Evolutionary conservation across 2,797 vertebrate genomes (phyloP).

Genomic region (Apogon hyalosoma): DNA sequence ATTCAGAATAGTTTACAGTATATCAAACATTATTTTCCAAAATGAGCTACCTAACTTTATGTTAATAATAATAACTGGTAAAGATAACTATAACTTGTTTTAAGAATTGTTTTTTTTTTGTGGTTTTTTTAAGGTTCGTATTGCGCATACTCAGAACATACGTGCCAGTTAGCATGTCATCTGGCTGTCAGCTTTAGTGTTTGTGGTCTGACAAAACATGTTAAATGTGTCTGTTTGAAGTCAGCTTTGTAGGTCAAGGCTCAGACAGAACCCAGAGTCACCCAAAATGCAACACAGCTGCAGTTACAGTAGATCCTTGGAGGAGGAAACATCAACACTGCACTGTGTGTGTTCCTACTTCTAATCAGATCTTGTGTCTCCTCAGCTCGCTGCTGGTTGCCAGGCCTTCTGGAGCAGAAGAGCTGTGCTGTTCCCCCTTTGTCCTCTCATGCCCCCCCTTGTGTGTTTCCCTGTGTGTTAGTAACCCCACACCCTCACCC

Average conservation of each 20-base stretch:
- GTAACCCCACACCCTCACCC: constrained; percentile 76
- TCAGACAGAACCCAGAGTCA: no score
- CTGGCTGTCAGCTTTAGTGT: not conserved
- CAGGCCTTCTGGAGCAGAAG: constrained; percentile 74
- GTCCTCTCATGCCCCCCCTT: constrained; percentile 80
- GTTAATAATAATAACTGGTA: no score
- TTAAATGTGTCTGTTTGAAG: not conserved
- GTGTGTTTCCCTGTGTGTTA: constrained; percentile 73
- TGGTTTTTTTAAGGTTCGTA: not conserved
- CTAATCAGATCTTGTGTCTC: not conserved
- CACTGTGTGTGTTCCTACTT: not conserved
- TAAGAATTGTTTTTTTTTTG: no score
- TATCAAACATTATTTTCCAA: no score
- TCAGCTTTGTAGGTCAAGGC: not conserved
- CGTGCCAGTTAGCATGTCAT: not conserved
- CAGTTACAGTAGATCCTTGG: not conserved
- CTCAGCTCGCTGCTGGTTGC: constrained; percentile 67
- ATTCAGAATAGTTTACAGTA: no score
- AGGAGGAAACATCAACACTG: not conserved
- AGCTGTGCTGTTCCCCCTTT: constrained; percentile 73
- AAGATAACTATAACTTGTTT: no score
- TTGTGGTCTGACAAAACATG: not conserved
- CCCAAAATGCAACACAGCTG: not conserved
- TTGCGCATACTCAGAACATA: not conserved
- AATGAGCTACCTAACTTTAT: no score